A percentile compares a stretch with the other conserved stretches of the same genome.
Conservation (phyloP, 2,888 invertebrate species). For the Cephus spinipes region DNA sequence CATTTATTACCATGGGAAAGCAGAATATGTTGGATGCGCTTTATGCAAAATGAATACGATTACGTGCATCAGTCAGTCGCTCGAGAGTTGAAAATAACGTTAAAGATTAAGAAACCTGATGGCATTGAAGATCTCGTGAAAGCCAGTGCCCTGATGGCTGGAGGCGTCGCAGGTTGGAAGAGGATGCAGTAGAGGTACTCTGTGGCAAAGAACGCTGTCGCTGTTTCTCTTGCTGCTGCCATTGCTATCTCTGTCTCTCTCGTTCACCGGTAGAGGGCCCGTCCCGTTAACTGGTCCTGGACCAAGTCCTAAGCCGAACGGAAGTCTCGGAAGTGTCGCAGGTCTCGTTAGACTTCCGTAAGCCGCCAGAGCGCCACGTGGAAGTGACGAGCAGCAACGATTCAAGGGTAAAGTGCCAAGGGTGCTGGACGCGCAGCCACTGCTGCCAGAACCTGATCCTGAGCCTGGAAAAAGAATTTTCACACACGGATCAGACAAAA, state of each 20-base stretch:
- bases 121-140: slow-evolving; percentile 66
- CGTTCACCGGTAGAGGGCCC: slow-evolving; percentile 48
- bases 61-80: not conserved
- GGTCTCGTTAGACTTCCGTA: slow-evolving; percentile 67
- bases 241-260: slow-evolving; percentile 52
- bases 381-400: slow-evolving; percentile 68
- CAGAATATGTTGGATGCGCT: too few relatives aligned
- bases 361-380: slow-evolving; percentile 67
- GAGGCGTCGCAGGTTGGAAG: slow-evolving; percentile 68
- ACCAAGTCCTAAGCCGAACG: slow-evolving; percentile 65
- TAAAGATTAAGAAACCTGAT: slow-evolving; percentile 48
- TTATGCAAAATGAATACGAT: not conserved
- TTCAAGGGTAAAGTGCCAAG: slow-evolving; percentile 56
- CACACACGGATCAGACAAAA: too few relatives aligned
- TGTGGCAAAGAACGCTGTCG: slow-evolving; percentile 69
- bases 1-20: too few relatives aligned
- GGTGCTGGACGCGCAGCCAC: slow-evolving; percentile 62
- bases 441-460: slow-evolving; percentile 67
- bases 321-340: slow-evolving; percentile 68
- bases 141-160: slow-evolving; percentile 64
- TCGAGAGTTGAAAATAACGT: not conserved
- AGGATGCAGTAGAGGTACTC: slow-evolving; percentile 67
- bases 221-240: slow-evolving; percentile 69
- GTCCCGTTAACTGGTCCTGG: slow-evolving; percentile 50
- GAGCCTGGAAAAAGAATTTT: slow-evolving; percentile 47